phyloP scores from a whole-genome alignment of 2,113 vertebrate genomes.

The Corapipo altera region DNA sequence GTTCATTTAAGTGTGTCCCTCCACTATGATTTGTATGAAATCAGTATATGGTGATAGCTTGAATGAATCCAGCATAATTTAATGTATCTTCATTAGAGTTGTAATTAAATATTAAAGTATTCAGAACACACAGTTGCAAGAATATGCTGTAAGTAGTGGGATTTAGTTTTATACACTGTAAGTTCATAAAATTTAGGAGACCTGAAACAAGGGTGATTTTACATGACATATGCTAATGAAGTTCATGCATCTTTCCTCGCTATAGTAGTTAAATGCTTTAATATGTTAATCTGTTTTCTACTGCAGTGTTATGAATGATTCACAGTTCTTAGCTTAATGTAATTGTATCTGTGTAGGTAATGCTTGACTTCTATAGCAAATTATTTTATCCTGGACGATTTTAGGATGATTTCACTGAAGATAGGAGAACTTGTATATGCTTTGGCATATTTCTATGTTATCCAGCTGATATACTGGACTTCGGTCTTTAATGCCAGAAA shows the following conservation, averaged over 20 bases:
- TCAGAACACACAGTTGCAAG: neutral
- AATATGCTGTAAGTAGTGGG: neutral
- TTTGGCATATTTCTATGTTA: neutral
- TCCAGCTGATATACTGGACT: neutral
- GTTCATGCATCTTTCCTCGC: neutral
- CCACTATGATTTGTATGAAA: constrained; percentile 1
- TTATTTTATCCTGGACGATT: neutral
- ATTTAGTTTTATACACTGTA: neutral
- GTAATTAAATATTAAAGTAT: constrained; percentile 24
- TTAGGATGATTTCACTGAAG: neutral
- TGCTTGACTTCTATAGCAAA: neutral
- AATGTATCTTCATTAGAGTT: neutral
- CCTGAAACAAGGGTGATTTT: constrained; percentile 12
- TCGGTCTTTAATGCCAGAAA: neutral
- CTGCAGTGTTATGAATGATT: neutral
- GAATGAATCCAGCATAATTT: constrained; percentile 8
- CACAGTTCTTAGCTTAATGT: neutral
- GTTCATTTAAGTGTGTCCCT: neutral
- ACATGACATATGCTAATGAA: neutral
- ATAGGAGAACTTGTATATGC: neutral
- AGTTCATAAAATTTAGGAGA: neutral
- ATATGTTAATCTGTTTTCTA: constrained; percentile 13
- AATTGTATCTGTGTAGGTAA: neutral
- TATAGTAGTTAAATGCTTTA: constrained; percentile 9
- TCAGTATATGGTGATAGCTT: constrained; percentile 10